Evolutionary conservation across 1,140 invertebrate genomes (phyloP).

Genomic region (Lasaia peninsularis): DNA sequence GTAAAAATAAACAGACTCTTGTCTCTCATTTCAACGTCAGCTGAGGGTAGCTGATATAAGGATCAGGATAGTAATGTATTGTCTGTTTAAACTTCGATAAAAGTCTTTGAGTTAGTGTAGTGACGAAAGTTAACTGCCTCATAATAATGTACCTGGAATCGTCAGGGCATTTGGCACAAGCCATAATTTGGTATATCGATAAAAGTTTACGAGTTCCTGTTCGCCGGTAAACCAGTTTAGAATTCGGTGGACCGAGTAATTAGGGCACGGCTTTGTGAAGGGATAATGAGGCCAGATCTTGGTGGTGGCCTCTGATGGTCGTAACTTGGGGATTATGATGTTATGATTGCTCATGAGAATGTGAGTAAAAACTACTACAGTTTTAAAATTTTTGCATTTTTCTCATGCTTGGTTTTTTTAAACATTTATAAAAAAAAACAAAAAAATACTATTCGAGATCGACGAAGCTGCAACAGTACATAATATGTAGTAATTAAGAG

Average conservation of each 20-base stretch:
- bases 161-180: constrained; percentile 22
- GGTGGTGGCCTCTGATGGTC: background rate
- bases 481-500: too few relatives aligned
- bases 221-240: constrained; percentile 39
- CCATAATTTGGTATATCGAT: constrained; percentile 35
- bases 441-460: too few relatives aligned
- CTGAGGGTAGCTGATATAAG: background rate
- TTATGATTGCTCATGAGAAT: background rate
- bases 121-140: constrained; percentile 16
- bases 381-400: too few relatives aligned
- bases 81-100: background rate
- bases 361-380: too few relatives aligned
- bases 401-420: too few relatives aligned
- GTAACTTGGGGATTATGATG: background rate
- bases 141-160: constrained; percentile 25
- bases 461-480: too few relatives aligned
- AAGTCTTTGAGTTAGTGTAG: constrained; percentile 9
- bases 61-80: background rate
- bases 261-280: constrained; percentile 14
- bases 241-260: constrained; percentile 20
- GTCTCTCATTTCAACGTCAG: too few relatives aligned
- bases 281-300: constrained; percentile 6
- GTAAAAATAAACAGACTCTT: too few relatives aligned
- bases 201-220: constrained; percentile 44
- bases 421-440: too few relatives aligned